Conservation (phyloP, 2,888 invertebrate genomes). For the Papilio elwesi region DNA sequence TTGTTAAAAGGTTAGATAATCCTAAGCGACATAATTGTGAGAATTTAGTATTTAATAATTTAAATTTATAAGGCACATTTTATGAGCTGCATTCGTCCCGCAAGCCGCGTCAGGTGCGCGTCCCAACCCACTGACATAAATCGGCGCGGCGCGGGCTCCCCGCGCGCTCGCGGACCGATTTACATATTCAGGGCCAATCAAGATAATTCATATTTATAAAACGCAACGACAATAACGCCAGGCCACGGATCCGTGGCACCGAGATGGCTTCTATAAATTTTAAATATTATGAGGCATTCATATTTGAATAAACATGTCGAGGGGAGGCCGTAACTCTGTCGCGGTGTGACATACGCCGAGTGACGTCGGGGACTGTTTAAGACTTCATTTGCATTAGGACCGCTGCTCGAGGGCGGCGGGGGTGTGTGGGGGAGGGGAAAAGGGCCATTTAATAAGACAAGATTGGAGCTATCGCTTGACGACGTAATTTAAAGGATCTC, state of each 20-base stretch:
- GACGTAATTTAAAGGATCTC: constrained; percentile 35
- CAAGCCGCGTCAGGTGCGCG: constrained; percentile 27
- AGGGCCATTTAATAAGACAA: constrained; percentile 32
- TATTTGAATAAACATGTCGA: constrained; percentile 79
- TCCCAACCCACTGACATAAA: constrained; percentile 17
- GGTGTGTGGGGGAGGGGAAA: not conserved
- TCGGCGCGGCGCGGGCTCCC: not conserved
- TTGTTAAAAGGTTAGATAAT: not conserved
- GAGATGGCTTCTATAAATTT: constrained; percentile 65
- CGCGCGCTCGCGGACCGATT: constrained; percentile 31
- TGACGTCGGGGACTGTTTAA: constrained; percentile 54
- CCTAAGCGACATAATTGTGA: not conserved
- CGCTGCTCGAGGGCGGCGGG: constrained; percentile 34
- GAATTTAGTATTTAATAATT: not conserved
- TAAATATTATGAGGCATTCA: constrained; percentile 74
- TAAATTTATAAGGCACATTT: not conserved
- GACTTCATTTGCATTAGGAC: constrained; percentile 59
- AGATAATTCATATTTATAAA: constrained; percentile 53
- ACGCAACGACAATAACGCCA: constrained; percentile 51
- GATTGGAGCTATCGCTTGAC: constrained; percentile 37
- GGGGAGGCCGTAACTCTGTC: constrained; percentile 54
- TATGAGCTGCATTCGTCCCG: not conserved
- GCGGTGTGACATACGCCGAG: constrained; percentile 58
- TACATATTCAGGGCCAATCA: constrained; percentile 47
- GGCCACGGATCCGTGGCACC: constrained; percentile 41